A percentile compares a stretch with the other conserved stretches of the same genome.
Evolutionary conservation across 2,888 invertebrate species (phyloP).

Genomic region (Caenorhabditis macrosperma): DNA sequence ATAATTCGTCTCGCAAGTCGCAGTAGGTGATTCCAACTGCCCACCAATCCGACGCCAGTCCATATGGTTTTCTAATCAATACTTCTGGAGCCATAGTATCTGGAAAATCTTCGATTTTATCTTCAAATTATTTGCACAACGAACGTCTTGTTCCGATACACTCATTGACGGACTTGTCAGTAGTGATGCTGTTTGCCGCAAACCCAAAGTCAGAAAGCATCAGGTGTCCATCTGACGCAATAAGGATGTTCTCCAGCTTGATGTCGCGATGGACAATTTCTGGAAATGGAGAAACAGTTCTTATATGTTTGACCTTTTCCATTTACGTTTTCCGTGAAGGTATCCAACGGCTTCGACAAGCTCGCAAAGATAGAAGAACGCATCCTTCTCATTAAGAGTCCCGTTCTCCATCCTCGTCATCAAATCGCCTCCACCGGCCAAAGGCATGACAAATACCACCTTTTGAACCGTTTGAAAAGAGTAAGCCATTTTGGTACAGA

Average conservation of each 20-base stretch:
- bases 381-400: not conserved
- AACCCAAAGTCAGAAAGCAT: conserved; percentile 36
- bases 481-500: conserved; percentile 38
- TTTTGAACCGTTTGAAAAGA: conserved; percentile 33
- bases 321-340: conserved; percentile 25
- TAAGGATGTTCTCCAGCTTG: conserved; percentile 36
- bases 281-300: not conserved
- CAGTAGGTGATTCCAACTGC: conserved; percentile 39
- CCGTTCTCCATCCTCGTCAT: conserved; percentile 3
- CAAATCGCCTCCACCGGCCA: conserved; percentile 47
- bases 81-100: conserved; percentile 46
- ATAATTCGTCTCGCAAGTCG: conserved; percentile 18
- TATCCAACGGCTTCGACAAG: conserved; percentile 32
- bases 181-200: conserved; percentile 1
- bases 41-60: conserved; percentile 41
- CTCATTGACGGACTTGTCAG: not conserved
- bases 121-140: conserved; percentile 9
- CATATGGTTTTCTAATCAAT: conserved; percentile 13
- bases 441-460: conserved; percentile 23
- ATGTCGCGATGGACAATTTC: conserved; percentile 41
- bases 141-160: conserved; percentile 28
- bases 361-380: conserved; percentile 34
- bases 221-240: conserved; percentile 35
- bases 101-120: conserved; percentile 5
- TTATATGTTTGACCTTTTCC: not conserved